Conservation (phyloP, 2,888 invertebrate species). For the Sympetrum striolatum region DNA sequence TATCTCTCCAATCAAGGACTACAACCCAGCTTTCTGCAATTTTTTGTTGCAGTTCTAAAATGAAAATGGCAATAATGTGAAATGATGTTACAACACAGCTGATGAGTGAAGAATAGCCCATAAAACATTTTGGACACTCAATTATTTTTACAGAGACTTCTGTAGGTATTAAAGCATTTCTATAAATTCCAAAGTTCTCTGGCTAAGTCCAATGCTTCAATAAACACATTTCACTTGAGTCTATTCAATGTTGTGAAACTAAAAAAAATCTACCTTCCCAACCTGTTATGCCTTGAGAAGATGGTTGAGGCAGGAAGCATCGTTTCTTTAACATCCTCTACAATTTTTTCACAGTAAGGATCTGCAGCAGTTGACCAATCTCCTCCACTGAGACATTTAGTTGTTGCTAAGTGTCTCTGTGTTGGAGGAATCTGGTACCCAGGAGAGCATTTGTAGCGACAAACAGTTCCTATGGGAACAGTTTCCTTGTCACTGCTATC, state of each 20-base stretch:
- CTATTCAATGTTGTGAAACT: not conserved
- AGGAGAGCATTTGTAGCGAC: constrained; percentile 6
- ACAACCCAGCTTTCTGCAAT: not conserved
- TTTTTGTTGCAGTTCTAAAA: not conserved
- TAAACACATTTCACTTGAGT: not conserved
- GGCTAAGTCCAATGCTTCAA: not conserved
- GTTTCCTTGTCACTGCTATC: constrained; percentile 1
- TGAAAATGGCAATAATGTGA: not conserved
- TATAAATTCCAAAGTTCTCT: not conserved
- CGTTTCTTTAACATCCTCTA: constrained; percentile 24
- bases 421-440: constrained; percentile 19
- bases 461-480: not conserved
- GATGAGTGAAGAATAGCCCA: not conserved
- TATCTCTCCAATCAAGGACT: not conserved
- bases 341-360: constrained; percentile 13
- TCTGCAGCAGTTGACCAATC: constrained; percentile 25
- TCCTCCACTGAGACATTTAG: constrained; percentile 14
- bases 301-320: constrained; percentile 17
- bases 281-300: not conserved
- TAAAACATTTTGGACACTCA: not conserved
- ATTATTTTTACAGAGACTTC: not conserved
- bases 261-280: not conserved
- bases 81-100: not conserved
- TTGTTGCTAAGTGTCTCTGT: constrained; percentile 23
- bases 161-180: not conserved